Evolutionary conservation across 2,888 invertebrate genomes (phyloP).

Genomic region (Cataglyphis livida): DNA sequence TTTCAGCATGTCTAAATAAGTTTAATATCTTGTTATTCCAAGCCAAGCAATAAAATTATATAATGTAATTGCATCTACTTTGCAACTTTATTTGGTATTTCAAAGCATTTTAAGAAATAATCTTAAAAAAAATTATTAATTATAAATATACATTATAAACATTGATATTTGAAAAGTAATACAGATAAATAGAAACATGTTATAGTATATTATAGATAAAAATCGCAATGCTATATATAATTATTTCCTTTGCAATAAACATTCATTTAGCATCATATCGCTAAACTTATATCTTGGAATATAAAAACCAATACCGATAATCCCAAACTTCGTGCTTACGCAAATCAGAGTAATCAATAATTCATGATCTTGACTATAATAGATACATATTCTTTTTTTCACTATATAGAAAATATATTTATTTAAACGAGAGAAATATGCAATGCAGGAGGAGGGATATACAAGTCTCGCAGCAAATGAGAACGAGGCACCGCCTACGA

Average conservation of each 20-base stretch:
- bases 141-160: constrained; percentile 15
- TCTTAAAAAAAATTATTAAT: constrained; percentile 36
- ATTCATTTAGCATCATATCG: background rate
- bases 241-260: background rate
- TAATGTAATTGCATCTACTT: constrained; percentile 5
- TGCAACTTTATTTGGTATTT: constrained; percentile 28
- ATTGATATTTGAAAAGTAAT: constrained; percentile 3
- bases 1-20: background rate
- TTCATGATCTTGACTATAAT: background rate
- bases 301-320: constrained; percentile 2
- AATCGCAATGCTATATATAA: constrained; percentile 25
- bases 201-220: background rate
- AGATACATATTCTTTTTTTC: background rate
- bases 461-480: constrained; percentile 41
- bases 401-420: constrained; percentile 7
- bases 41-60: constrained; percentile 31
- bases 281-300: background rate
- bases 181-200: constrained; percentile 2
- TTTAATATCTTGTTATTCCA: background rate
- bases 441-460: background rate
- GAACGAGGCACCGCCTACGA: constrained; percentile 49
- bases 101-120: constrained; percentile 30
- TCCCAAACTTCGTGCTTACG: background rate
- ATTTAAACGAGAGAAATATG: background rate
- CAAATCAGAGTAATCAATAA: background rate